A percentile compares a stretch with the other conserved stretches of the same genome.
Conservation (phyloP, 2,113 vertebrate genomes). For the Monopterus albus region DNA sequence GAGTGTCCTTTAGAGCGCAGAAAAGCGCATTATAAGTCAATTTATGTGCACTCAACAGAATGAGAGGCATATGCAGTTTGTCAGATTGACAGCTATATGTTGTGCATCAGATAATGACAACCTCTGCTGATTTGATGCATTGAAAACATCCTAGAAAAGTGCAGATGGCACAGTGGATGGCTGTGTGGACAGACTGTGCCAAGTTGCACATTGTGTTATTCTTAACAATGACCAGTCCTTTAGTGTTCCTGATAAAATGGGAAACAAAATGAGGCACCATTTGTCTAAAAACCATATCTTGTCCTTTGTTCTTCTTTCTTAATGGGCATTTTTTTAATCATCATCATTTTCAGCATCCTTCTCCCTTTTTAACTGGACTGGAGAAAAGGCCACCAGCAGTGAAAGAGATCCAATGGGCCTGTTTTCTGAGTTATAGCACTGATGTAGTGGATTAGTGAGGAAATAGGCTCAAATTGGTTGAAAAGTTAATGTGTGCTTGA, state of each 20-base stretch:
- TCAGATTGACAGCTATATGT: background rate
- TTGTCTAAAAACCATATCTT: conserved; percentile 39
- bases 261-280: conserved; percentile 25
- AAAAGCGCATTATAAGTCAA: too few species aligned
- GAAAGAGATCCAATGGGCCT: conserved; percentile 33
- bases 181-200: background rate
- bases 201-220: background rate
- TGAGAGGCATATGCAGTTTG: conserved; percentile 8
- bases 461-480: conserved; percentile 36
- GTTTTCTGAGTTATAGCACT: conserved; percentile 14
- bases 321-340: conserved; percentile 58
- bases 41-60: too few species aligned
- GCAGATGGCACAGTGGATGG: background rate
- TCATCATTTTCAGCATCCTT: too few species aligned
- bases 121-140: too few species aligned
- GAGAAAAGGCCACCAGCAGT: conserved; percentile 9
- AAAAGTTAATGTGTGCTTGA: conserved; percentile 3
- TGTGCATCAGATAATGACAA: conserved; percentile 3
- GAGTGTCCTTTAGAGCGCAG: too few species aligned
- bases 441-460: conserved; percentile 17
- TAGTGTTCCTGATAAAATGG: conserved; percentile 31
- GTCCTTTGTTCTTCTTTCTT: conserved; percentile 41
- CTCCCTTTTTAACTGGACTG: conserved; percentile 41
- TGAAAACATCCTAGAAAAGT: too few species aligned
- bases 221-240: conserved; percentile 14